Evolutionary conservation across 92 coral and sea anemone genomes (phyloP).

Genomic region (Epizoanthus stellaris): DNA sequence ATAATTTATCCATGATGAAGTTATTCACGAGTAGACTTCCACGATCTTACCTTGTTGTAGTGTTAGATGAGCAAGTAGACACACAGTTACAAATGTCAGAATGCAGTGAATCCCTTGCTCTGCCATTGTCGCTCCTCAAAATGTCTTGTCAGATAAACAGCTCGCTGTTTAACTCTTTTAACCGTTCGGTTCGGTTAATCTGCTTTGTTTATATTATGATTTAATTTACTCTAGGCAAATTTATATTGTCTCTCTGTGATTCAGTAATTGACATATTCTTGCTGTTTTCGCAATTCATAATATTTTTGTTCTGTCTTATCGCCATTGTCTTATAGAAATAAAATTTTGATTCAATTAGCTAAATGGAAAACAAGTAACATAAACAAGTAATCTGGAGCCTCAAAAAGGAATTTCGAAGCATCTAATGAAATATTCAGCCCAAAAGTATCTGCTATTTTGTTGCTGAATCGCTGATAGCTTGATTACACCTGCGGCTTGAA

Average conservation of each 20-base stretch:
- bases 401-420: too few species aligned
- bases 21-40: neutral
- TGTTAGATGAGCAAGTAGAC: neutral
- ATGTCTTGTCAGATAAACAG: neutral
- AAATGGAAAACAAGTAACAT: too few species aligned
- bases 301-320: neutral
- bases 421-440: too few species aligned
- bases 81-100: slow-evolving; percentile 1
- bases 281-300: slow-evolving; percentile 7
- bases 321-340: too few species aligned
- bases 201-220: neutral
- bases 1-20: neutral
- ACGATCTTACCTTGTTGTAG: neutral
- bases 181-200: neutral
- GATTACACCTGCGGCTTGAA: too few species aligned
- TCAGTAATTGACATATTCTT: neutral
- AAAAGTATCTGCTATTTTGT: too few species aligned
- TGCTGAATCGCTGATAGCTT: too few species aligned
- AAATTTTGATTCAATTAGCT: too few species aligned
- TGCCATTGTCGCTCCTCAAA: slow-evolving; percentile 5
- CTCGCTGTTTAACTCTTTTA: neutral
- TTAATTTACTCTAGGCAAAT: neutral
- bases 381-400: too few species aligned
- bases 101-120: neutral
- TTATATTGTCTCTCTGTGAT: neutral